Conservation (phyloP, 2,888 invertebrate species). For the Fabriciana adippe region DNA sequence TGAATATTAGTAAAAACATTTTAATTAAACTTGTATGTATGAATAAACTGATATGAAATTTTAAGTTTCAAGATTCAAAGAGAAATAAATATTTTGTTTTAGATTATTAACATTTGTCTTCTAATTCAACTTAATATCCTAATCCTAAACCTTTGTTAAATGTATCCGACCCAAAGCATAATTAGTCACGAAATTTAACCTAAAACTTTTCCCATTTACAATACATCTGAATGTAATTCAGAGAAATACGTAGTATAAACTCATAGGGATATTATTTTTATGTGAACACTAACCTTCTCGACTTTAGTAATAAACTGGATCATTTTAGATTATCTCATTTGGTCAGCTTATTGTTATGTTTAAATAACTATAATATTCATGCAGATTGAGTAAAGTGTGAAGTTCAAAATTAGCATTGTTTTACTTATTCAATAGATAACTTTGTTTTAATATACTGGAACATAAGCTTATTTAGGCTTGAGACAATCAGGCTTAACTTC, state of each 20-base stretch:
- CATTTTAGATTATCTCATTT: slow-evolving; percentile 14
- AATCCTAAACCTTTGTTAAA: background rate
- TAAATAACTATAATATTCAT: too few species aligned
- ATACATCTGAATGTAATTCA: slow-evolving; percentile 1
- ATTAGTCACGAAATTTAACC: slow-evolving; percentile 13
- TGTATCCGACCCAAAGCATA: background rate
- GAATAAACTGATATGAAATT: too few species aligned
- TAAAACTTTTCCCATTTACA: slow-evolving; percentile 10
- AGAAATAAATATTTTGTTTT: background rate
- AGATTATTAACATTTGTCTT: background rate
- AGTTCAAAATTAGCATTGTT: too few species aligned
- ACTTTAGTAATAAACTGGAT: background rate
- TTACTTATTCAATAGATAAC: too few species aligned
- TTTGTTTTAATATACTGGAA: too few species aligned
- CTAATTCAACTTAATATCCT: background rate
- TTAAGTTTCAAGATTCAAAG: background rate
- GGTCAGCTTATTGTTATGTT: background rate
- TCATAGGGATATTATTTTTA: slow-evolving; percentile 4
- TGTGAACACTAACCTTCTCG: background rate
- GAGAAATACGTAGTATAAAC: background rate
- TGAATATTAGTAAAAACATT: too few species aligned
- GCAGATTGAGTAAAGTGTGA: too few species aligned
- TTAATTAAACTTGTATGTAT: too few species aligned
- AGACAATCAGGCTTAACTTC: too few species aligned
- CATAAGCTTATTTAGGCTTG: too few species aligned